Conservation (phyloP, 2,113 vertebrate species). For the Pimephales promelas region DNA sequence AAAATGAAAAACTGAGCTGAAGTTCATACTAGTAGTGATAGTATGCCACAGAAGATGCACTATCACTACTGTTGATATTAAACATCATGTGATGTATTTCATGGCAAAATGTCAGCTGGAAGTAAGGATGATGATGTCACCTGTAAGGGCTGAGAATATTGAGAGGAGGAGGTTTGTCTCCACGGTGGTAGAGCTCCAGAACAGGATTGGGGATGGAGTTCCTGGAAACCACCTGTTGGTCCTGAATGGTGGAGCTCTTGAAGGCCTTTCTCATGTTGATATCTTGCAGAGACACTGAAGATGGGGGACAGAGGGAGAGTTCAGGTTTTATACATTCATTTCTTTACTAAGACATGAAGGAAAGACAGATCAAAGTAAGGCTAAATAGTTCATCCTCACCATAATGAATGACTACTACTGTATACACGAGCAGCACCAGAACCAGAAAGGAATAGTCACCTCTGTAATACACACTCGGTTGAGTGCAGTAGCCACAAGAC, state of each 20-base stretch:
- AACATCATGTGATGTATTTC: neutral
- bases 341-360: neutral
- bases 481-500: too few species aligned
- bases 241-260: slow-evolving; percentile 90
- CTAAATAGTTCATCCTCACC: too few species aligned
- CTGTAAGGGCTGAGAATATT: slow-evolving; percentile 92
- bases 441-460: too few species aligned
- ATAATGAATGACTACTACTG: too few species aligned
- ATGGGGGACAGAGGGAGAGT: slow-evolving; percentile 3
- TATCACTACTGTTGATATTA: neutral
- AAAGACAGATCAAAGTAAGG: too few species aligned
- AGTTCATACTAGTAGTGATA: too few species aligned
- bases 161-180: slow-evolving; percentile 89
- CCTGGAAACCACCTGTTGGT: slow-evolving; percentile 92
- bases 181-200: slow-evolving; percentile 91
- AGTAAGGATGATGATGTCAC: slow-evolving; percentile 58
- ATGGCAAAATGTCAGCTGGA: neutral
- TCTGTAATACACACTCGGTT: too few species aligned
- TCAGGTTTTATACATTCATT: neutral
- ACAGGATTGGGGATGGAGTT: slow-evolving; percentile 90
- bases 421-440: too few species aligned
- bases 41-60: neutral
- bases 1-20: neutral
- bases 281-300: slow-evolving; percentile 87
- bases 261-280: slow-evolving; percentile 96